Percentiles rank a stretch among this genome's conserved stretches.
Conservation (phyloP, 2,888 invertebrate genomes). For the Erpobdella octoculata region DNA sequence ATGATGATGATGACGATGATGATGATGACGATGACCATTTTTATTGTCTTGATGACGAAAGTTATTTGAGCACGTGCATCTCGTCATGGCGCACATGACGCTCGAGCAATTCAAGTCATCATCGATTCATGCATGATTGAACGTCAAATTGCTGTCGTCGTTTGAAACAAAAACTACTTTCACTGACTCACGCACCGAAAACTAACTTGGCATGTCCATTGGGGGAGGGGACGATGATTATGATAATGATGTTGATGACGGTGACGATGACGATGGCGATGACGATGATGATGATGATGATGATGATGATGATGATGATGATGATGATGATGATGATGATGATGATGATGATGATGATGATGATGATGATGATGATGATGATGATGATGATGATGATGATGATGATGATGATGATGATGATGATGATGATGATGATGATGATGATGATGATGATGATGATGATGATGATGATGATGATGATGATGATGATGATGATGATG, state of each 20-base stretch:
- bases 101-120: too few relatives aligned
- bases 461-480: constrained; percentile 11
- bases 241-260: neutral
- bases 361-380: neutral
- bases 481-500: constrained; percentile 11
- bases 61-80: too few relatives aligned
- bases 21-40: neutral
- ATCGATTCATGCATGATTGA: too few relatives aligned
- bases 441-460: constrained; percentile 13
- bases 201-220: too few relatives aligned
- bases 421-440: constrained; percentile 4
- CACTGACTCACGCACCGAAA: too few relatives aligned
- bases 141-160: too few relatives aligned
- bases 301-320: neutral
- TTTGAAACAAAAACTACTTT: too few relatives aligned
- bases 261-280: neutral
- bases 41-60: too few relatives aligned
- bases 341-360: neutral
- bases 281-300: constrained; percentile 4
- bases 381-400: neutral
- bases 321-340: constrained; percentile 3
- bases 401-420: neutral
- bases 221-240: neutral
- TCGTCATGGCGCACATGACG: too few relatives aligned
- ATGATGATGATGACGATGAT: neutral